These are phyloP conservation scores for Eulemur rufifrons DNA, from an alignment of 2,113 vertebrate genomes.

Conservation along the genomic window DNA sequence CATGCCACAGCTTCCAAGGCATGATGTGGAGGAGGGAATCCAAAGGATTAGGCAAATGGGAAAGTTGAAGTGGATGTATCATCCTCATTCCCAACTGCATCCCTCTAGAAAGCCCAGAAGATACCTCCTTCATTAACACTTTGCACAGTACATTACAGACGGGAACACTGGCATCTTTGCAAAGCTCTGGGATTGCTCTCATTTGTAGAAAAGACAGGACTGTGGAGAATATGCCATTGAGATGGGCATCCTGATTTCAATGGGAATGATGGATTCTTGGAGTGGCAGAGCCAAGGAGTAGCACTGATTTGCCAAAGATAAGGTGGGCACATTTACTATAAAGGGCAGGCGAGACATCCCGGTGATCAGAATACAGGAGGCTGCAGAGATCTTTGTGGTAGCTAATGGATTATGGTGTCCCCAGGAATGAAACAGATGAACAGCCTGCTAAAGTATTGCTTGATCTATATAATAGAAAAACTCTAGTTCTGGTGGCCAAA, in stretches of 20 bases:
- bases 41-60: background rate
- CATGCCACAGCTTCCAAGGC: background rate
- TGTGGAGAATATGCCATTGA: background rate
- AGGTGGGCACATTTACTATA: too few relatives aligned
- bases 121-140: background rate
- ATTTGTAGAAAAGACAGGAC: background rate
- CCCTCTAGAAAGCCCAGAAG: background rate
- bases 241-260: background rate
- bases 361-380: background rate
- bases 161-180: background rate
- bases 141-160: background rate
- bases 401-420: background rate
- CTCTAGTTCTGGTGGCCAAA: background rate
- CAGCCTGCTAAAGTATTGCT: background rate
- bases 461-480: background rate
- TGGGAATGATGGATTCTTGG: background rate
- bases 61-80: background rate
- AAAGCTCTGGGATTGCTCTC: background rate
- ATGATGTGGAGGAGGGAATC: background rate
- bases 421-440: background rate
- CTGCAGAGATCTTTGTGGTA: background rate
- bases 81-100: background rate
- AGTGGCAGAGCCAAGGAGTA: background rate
- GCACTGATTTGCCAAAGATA: background rate
- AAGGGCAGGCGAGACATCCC: background rate